A percentile compares a stretch with the other conserved stretches of the same genome.
Evolutionary conservation across 1,140 invertebrate species (phyloP).

Genomic region (Saccostrea glomerata): DNA sequence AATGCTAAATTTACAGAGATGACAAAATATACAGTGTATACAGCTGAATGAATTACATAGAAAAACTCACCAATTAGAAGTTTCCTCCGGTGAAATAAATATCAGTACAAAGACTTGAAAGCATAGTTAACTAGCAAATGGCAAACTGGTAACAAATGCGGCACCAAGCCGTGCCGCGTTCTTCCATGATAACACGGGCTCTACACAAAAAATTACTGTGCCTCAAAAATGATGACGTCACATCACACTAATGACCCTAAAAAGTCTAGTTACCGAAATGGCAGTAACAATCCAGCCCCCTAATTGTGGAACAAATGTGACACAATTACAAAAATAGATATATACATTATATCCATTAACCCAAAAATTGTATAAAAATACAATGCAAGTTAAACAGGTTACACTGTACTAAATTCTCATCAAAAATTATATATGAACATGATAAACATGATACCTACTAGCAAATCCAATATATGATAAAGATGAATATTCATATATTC

Average conservation of each 20-base stretch:
- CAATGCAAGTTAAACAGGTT: background rate
- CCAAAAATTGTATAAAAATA: background rate
- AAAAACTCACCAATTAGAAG: slow-evolving; percentile 10
- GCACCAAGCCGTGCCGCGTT: too few species aligned
- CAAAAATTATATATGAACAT: background rate
- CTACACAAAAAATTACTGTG: background rate
- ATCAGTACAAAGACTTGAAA: background rate
- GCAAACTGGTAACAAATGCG: too few species aligned
- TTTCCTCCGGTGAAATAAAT: background rate
- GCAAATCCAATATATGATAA: background rate
- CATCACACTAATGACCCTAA: background rate
- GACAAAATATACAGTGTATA: background rate
- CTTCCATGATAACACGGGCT: background rate
- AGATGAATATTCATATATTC: background rate
- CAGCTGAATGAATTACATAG: background rate
- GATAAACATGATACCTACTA: background rate
- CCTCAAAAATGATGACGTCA: background rate
- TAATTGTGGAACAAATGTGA: slow-evolving; percentile 12
- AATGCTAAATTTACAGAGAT: background rate
- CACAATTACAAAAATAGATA: slow-evolving; percentile 12
- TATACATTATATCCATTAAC: background rate
- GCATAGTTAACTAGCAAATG: background rate
- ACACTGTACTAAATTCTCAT: background rate
- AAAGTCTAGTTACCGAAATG: background rate
- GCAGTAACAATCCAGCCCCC: slow-evolving; percentile 2